These are phyloP conservation scores for Calameuta filiformis DNA, from an alignment of 2,888 invertebrate genomes.

Conservation along the genomic window DNA sequence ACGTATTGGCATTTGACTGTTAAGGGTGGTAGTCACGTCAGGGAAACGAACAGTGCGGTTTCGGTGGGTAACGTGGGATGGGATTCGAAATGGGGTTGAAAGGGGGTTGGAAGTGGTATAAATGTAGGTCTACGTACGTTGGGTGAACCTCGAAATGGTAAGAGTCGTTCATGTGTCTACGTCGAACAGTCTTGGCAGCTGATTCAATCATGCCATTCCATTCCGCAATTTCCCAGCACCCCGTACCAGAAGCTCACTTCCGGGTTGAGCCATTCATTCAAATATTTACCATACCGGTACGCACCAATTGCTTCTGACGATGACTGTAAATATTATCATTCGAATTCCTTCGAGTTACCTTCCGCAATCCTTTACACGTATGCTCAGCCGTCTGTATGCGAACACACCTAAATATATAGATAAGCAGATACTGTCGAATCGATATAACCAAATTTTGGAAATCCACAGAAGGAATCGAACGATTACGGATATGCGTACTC, in stretches of 20 bases:
- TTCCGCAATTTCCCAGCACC: background rate
- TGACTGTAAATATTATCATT: too few species aligned
- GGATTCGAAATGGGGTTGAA: background rate
- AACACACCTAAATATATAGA: too few species aligned
- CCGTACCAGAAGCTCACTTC: background rate
- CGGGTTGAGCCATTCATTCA: too few species aligned
- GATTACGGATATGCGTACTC: background rate
- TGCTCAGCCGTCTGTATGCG: too few species aligned
- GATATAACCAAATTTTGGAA: background rate
- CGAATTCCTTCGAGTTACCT: too few species aligned
- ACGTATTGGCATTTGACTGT: background rate
- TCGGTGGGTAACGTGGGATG: background rate
- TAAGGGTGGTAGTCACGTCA: background rate
- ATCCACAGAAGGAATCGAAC: too few species aligned
- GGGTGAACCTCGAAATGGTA: background rate
- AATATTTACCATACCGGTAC: too few species aligned
- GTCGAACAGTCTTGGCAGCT: background rate
- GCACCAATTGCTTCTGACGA: too few species aligned
- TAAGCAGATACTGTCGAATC: background rate
- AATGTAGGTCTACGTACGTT: background rate
- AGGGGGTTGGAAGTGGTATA: background rate
- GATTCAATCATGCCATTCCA: background rate
- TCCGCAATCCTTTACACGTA: too few species aligned
- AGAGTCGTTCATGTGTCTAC: conserved; percentile 2
- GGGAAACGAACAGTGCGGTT: background rate